Conservation (phyloP, 1,140 invertebrate species). For the Phymorhynchus buccinoides region DNA sequence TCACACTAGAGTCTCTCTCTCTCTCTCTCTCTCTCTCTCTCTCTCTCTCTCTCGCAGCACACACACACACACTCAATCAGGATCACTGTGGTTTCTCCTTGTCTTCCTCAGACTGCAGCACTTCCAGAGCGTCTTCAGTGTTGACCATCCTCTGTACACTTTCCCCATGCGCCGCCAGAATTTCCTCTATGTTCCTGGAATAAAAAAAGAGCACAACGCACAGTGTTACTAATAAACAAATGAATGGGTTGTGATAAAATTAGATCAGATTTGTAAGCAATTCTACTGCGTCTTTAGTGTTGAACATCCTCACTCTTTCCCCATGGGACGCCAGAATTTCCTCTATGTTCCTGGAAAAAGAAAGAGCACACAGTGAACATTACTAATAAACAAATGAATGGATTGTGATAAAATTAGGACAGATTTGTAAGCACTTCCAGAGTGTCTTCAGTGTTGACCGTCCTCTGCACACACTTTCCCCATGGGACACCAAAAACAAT, state of each 20-base stretch:
- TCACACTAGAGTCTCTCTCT: too few relatives aligned
- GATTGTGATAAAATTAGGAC: background rate
- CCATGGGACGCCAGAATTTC: slow-evolving; percentile 86
- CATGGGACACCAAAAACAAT: slow-evolving; percentile 86
- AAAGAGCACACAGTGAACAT: background rate
- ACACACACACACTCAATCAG: background rate
- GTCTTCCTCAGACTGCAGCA: slow-evolving; percentile 14
- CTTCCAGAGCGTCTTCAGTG: slow-evolving; percentile 42
- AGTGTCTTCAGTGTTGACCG: slow-evolving; percentile 38
- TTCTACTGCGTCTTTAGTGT: slow-evolving; percentile 42
- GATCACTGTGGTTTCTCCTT: background rate
- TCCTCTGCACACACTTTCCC: slow-evolving; percentile 82
- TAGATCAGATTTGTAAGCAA: background rate
- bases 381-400: background rate
- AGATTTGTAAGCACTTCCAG: slow-evolving; percentile 28
- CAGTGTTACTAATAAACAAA: background rate
- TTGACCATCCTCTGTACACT: slow-evolving; percentile 73
- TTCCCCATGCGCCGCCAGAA: slow-evolving; percentile 88
- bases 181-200: slow-evolving; percentile 85
- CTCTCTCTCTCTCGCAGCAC: too few relatives aligned
- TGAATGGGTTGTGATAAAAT: background rate
- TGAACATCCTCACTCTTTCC: slow-evolving; percentile 78
- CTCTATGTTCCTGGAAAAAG: slow-evolving; percentile 83
- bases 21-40: too few relatives aligned
- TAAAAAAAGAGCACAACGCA: slow-evolving; percentile 26